Evolutionary conservation across 2,113 vertebrate genomes (phyloP).

Genomic region (Podarcis raffonei): DNA sequence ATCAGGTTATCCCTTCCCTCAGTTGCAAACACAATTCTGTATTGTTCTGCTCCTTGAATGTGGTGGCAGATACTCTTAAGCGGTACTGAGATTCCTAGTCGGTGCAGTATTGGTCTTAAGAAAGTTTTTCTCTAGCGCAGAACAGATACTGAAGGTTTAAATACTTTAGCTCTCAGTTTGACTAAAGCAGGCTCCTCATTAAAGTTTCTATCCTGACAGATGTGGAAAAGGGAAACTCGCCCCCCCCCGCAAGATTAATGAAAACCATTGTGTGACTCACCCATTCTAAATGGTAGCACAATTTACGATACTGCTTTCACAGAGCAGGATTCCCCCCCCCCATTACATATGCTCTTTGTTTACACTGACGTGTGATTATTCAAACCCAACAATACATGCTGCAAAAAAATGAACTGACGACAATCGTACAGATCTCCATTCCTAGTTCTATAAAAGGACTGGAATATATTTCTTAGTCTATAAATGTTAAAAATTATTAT

Average conservation of each 20-base stretch:
- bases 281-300: slow-evolving; percentile 39
- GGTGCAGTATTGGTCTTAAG: slow-evolving; percentile 54
- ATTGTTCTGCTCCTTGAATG: slow-evolving; percentile 25
- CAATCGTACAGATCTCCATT: slow-evolving; percentile 7
- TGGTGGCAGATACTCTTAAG: slow-evolving; percentile 42
- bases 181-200: slow-evolving; percentile 33
- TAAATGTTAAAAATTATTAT: not conserved
- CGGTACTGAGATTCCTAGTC: slow-evolving; percentile 20
- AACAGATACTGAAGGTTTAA: slow-evolving; percentile 40
- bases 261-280: slow-evolving; percentile 21
- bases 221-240: not conserved
- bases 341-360: not conserved
- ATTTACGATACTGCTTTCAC: slow-evolving; percentile 13
- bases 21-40: slow-evolving; percentile 43
- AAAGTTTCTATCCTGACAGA: slow-evolving; percentile 38
- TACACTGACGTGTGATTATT: not conserved
- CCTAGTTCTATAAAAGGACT: not conserved
- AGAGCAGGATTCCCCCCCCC: not conserved
- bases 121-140: slow-evolving; percentile 51
- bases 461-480: not conserved
- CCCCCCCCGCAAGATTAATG: slow-evolving; percentile 29
- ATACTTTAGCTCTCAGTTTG: slow-evolving; percentile 20
- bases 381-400: slow-evolving; percentile 13
- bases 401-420: slow-evolving; percentile 15
- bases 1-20: not conserved